Evolutionary conservation across 2,113 vertebrate species (phyloP).

Genomic region (Zapus hudsonius): DNA sequence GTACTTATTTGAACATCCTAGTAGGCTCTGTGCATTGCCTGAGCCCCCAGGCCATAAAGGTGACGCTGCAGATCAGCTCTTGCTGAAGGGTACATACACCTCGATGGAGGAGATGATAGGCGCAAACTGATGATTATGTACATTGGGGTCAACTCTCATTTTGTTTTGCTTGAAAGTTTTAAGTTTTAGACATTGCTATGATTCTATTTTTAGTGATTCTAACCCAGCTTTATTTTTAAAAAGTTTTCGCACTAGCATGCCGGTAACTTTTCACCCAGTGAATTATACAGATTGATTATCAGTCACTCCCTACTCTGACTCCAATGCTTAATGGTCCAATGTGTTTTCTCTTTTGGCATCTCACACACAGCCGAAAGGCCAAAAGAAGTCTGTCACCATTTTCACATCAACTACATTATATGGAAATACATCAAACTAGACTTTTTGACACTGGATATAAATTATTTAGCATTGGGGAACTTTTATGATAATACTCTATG

Average conservation of each 20-base stretch:
- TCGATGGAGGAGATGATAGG: not conserved
- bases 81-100: not conserved
- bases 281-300: constrained; percentile 12
- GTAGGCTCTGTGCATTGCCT: not conserved
- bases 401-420: not conserved
- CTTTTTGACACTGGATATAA: not conserved
- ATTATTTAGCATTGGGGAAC: constrained; percentile 21
- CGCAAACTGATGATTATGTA: not conserved
- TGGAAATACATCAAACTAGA: constrained; percentile 29
- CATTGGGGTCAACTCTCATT: not conserved
- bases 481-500: constrained; percentile 1
- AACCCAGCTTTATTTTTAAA: constrained; percentile 9
- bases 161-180: not conserved
- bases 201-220: constrained; percentile 2
- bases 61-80: not conserved
- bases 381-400: not conserved
- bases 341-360: not conserved
- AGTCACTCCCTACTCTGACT: not conserved
- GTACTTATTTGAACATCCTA: not conserved
- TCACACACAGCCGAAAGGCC: constrained; percentile 5
- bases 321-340: not conserved
- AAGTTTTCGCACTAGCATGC: not conserved
- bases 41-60: not conserved
- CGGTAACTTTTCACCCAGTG: not conserved
- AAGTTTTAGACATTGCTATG: constrained; percentile 1